Percentiles rank a stretch among this genome's conserved stretches.
phyloP scores from a whole-genome alignment of 2,888 invertebrate genomes.

The Drosophila planitibia region DNA sequence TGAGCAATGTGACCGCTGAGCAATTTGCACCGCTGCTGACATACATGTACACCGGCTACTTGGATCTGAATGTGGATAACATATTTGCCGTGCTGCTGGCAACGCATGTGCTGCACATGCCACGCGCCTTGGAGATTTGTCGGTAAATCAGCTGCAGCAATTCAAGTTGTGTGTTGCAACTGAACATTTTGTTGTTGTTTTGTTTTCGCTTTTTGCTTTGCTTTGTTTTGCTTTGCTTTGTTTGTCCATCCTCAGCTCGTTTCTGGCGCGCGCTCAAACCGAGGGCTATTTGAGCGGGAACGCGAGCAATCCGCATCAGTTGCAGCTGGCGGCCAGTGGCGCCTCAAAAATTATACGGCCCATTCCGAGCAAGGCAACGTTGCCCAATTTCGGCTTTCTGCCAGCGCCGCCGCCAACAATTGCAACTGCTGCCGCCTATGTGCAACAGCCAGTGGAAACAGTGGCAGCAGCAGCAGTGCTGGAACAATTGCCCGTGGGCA shows the following conservation, averaged over 20 bases:
- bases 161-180: not conserved
- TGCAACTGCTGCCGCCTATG: slow-evolving; percentile 13
- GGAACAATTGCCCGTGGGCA: slow-evolving; percentile 12
- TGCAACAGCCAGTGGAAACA: slow-evolving; percentile 15
- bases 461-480: not conserved
- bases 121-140: slow-evolving; percentile 89
- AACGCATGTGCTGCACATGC: slow-evolving; percentile 91
- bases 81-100: slow-evolving; percentile 90
- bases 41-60: slow-evolving; percentile 91
- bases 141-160: slow-evolving; percentile 71
- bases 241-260: slow-evolving; percentile 84
- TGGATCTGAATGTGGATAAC: slow-evolving; percentile 89
- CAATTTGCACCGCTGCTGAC: slow-evolving; percentile 89
- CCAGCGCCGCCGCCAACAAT: slow-evolving; percentile 59
- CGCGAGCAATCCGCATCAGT: slow-evolving; percentile 41
- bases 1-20: slow-evolving; percentile 87
- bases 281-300: slow-evolving; percentile 81
- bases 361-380: slow-evolving; percentile 86
- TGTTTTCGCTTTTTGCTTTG: not conserved
- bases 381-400: slow-evolving; percentile 83
- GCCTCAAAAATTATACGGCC: slow-evolving; percentile 86
- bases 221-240: not conserved
- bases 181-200: not conserved
- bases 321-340: slow-evolving; percentile 29
- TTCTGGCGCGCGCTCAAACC: slow-evolving; percentile 87